Evolutionary conservation across 1,140 invertebrate species (phyloP).

Genomic region (Brachionus manjavacas): DNA sequence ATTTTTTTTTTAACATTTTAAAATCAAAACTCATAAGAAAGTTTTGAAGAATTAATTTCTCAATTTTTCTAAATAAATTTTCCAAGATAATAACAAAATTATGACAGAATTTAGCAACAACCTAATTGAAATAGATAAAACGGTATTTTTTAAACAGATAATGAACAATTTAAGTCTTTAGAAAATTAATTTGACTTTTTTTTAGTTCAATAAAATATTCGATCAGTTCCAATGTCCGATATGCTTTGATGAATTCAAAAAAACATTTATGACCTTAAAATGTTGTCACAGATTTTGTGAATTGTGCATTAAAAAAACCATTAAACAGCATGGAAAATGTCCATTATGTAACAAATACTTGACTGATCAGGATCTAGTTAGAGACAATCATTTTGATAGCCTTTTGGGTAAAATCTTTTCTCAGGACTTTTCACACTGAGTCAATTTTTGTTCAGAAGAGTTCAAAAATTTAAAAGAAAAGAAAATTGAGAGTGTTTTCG

Average conservation of each 20-base stretch:
- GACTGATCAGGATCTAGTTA: neutral
- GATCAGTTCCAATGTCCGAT: conserved; percentile 17
- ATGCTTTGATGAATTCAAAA: neutral
- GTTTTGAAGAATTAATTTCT: neutral
- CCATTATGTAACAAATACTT: neutral
- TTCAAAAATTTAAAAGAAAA: conserved; percentile 20
- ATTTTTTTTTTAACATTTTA: neutral
- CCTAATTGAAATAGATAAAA: neutral
- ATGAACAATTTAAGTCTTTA: neutral
- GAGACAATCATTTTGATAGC: conserved; percentile 4
- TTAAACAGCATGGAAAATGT: neutral
- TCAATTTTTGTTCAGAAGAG: neutral
- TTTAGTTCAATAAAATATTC: conserved; percentile 8
- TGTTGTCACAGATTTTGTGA: conserved; percentile 26
- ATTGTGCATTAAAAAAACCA: neutral
- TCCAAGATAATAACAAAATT: neutral
- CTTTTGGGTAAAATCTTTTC: neutral
- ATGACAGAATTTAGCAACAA: neutral
- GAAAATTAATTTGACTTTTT: neutral
- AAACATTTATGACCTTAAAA: neutral
- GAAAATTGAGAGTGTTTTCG: neutral
- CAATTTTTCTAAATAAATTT: neutral
- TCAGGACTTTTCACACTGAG: neutral
- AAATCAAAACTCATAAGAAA: neutral
- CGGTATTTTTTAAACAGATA: neutral